Percentiles rank a stretch among this genome's conserved stretches.
These are phyloP conservation scores for Ageneiosus marmoratus DNA, from an alignment of 2,113 vertebrate species.

Conservation along the genomic window DNA sequence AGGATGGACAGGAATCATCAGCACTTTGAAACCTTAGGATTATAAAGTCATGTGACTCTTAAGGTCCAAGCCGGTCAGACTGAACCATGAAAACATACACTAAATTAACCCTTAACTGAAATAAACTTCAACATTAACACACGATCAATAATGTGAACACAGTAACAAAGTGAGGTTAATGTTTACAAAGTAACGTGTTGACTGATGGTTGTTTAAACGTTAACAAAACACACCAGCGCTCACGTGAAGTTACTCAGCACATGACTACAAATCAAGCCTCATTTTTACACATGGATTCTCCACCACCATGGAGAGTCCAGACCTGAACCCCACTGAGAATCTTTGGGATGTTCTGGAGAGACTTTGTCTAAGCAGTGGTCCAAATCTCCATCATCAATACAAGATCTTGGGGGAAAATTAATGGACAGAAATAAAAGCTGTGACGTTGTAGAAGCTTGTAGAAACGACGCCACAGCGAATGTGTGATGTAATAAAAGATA, in stretches of 20 bases:
- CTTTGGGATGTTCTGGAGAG: too few species aligned
- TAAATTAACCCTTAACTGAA: background rate
- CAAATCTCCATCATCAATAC: too few species aligned
- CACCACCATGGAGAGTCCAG: too few species aligned
- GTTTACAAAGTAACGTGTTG: background rate
- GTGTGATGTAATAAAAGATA: too few species aligned
- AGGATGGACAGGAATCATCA: background rate
- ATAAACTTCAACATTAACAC: background rate
- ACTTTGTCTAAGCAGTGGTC: too few species aligned
- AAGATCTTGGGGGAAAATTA: too few species aligned
- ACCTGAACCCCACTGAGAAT: too few species aligned
- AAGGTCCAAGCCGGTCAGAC: background rate
- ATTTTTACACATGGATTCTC: too few species aligned
- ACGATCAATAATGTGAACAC: background rate
- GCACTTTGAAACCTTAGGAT: background rate
- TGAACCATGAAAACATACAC: background rate
- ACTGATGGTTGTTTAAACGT: background rate
- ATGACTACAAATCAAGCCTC: background rate
- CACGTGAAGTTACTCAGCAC: background rate
- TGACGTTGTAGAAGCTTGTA: too few species aligned
- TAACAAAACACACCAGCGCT: background rate
- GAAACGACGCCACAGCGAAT: too few species aligned
- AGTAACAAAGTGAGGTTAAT: background rate
- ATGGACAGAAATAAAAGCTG: too few species aligned
- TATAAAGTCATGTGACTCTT: background rate